These are phyloP conservation scores for Caenorhabditis sp. DNA, from an alignment of 2,888 invertebrate genomes.

Conservation along the genomic window DNA sequence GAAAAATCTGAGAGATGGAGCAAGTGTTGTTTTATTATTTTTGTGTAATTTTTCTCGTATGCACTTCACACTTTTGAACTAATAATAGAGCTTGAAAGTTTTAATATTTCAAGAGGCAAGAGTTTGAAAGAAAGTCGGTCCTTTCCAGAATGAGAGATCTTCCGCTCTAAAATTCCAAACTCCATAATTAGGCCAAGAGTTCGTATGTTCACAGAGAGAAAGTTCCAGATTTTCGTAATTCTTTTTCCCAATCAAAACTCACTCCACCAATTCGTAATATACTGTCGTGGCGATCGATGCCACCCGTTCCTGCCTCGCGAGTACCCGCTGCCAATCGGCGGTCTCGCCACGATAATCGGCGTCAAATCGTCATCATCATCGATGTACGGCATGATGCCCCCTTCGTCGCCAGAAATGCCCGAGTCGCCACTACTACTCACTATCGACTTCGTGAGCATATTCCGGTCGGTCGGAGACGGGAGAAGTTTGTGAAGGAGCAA, in stretches of 20 bases:
- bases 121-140: too few species aligned
- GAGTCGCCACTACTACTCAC: constrained; percentile 64
- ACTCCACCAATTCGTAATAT: constrained; percentile 60
- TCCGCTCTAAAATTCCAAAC: too few species aligned
- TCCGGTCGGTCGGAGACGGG: constrained; percentile 69
- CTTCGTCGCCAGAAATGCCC: constrained; percentile 64
- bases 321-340: constrained; percentile 44
- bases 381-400: constrained; percentile 63
- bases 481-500: constrained; percentile 47
- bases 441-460: constrained; percentile 69
- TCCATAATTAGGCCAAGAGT: too few species aligned
- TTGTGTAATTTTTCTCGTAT: too few species aligned
- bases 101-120: background rate
- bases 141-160: too few species aligned
- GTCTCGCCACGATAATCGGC: constrained; percentile 72
- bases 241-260: constrained; percentile 25
- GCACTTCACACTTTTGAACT: too few species aligned
- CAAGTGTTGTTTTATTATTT: too few species aligned
- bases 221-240: background rate
- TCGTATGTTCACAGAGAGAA: too few species aligned
- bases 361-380: constrained; percentile 69
- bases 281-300: constrained; percentile 52
- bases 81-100: background rate
- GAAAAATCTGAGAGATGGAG: too few species aligned
- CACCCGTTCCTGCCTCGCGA: constrained; percentile 34